Base-by-base conservation (phyloP, 2,113 vertebrate species). In the Gallinago paraguaiae region DNA sequence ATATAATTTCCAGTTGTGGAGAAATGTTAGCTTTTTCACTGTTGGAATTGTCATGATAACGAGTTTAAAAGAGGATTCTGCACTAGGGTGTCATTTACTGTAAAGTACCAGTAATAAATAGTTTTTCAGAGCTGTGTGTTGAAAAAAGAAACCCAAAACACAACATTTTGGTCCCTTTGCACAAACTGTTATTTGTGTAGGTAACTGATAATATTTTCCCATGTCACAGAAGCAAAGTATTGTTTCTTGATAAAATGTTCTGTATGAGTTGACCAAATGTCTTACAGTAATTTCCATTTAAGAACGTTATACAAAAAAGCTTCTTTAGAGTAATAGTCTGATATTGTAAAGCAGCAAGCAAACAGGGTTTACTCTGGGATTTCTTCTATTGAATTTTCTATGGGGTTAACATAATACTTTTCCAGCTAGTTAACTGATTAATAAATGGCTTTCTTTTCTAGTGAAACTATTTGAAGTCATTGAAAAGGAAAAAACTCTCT, bases 401-500 rank as follows among this genome's bases (percentile, higher is more conserved):
- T 61, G 39, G 24, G 25, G 25, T 63, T 88, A 83, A 74, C 19
- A 17, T n/a, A 50, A 67, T 84, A 43, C 6, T 92, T 87, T 15
- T 86, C 33, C 37, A 86, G 45, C 19, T 56, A 41, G 22, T 69
- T 88, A 79, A 82, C 67, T 71, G 75, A 59, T 93, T 43, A 90
- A 63, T 92, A 39, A 87, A 88, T 90, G 25, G 27, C 39, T 69
- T 94, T 94, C 37, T 95, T 90, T 91, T 93, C 79, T 91, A 99
- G 99, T 99, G 96, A 99, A 99, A 95, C 98, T 99, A 93, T 99
- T 99, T 96, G 99, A 99, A 97, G 99, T 99, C 95, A 99, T 99
- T 75, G 99, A 99, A 98, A 99, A 99, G 12, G 99, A 99, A 98
- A 99, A 99, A 98, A 99, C 99, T 25, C 99, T 99, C 67, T 99